Evolutionary conservation across 2,888 invertebrate genomes (phyloP).

Genomic region (Lasioglossum leucozonium): DNA sequence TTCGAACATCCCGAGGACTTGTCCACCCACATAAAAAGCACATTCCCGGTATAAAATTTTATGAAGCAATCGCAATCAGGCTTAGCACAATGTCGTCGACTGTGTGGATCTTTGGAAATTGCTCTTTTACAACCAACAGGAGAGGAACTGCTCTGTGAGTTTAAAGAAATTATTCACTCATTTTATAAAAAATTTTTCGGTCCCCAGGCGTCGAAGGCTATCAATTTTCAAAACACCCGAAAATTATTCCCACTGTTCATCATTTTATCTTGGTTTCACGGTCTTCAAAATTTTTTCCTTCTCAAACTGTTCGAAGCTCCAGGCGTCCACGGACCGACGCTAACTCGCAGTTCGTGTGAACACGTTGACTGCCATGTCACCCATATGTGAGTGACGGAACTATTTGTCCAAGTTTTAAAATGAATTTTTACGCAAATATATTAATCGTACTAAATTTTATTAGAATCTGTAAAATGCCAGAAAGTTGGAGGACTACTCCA

Average conservation of each 20-base stretch:
- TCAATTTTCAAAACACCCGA: background rate
- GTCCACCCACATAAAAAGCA: background rate
- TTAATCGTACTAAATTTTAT: no score
- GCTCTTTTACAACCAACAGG: no score
- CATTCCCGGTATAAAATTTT: background rate
- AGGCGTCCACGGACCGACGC: background rate
- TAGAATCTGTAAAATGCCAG: no score
- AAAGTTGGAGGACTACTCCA: no score
- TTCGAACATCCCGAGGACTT: background rate
- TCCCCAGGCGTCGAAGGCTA: background rate
- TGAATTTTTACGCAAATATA: no score
- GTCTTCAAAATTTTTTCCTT: background rate
- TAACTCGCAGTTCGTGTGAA: conserved; percentile 1
- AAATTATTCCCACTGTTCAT: no score
- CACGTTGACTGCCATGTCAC: no score
- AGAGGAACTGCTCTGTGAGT: background rate
- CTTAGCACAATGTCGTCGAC: background rate
- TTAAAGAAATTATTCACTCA: background rate
- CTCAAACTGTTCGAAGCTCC: background rate
- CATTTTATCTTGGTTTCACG: background rate
- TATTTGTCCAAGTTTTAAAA: no score
- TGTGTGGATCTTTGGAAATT: no score
- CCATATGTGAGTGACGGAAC: no score
- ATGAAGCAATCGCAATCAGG: background rate
- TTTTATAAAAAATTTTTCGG: no score